Conservation (phyloP, 2,113 vertebrate genomes). For the Myotis lucifugus region DNA sequence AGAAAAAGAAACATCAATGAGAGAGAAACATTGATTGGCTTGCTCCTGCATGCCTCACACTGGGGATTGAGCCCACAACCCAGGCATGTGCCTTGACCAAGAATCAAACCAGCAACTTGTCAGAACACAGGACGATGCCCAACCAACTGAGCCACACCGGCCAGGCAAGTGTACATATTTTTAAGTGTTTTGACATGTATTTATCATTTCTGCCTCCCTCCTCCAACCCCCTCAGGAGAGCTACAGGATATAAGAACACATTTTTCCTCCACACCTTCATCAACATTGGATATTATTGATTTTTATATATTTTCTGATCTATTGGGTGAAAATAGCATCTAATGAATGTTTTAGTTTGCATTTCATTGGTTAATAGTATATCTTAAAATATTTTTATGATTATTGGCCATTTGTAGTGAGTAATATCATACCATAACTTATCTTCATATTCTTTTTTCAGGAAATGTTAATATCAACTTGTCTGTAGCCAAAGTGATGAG, state of each 20-base stretch:
- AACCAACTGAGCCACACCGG: not conserved
- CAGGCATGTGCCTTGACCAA: not conserved
- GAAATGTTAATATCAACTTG: not conserved
- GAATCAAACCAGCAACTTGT: not conserved
- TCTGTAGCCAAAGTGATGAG: not conserved
- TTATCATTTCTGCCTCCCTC: not conserved
- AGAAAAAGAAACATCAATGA: not conserved
- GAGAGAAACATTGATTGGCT: not conserved
- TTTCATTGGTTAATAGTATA: conserved; percentile 19
- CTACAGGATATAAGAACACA: not conserved
- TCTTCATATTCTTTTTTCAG: not conserved
- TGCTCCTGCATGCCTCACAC: not conserved
- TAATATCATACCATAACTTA: not conserved
- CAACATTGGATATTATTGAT: not conserved
- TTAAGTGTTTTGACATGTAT: not conserved
- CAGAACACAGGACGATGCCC: not conserved
- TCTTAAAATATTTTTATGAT: conserved; percentile 25
- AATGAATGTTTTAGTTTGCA: not conserved
- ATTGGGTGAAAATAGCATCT: not conserved
- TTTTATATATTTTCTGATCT: not conserved
- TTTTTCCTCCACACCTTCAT: not conserved
- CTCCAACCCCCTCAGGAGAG: not conserved
- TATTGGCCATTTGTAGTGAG: not conserved
- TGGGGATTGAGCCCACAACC: not conserved
- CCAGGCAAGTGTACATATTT: not conserved